Evolutionary conservation across 2,113 vertebrate genomes (phyloP).

Genomic region (Lagopus muta): DNA sequence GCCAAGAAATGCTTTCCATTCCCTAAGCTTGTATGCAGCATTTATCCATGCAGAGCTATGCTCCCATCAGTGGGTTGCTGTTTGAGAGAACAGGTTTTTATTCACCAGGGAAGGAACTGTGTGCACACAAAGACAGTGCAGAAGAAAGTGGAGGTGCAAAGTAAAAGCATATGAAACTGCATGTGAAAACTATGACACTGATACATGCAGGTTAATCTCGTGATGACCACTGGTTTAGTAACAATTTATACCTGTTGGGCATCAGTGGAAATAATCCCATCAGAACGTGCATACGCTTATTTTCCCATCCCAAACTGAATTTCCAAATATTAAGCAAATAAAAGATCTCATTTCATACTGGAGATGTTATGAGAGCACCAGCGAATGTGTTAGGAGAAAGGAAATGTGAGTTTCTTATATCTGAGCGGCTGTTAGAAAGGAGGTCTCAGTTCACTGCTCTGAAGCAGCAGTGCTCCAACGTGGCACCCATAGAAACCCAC

Average conservation of each 20-base stretch:
- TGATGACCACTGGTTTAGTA: conserved; percentile 14
- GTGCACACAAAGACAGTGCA: background rate
- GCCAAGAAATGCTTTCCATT: conserved; percentile 22
- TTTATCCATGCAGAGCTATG: background rate
- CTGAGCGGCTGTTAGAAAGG: background rate
- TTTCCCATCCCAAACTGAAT: conserved; percentile 6
- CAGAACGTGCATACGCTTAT: background rate
- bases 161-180: rapidly evolving
- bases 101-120: background rate
- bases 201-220: background rate
- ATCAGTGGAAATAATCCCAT: background rate
- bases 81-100: rapidly evolving
- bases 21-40: background rate
- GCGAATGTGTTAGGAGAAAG: background rate
- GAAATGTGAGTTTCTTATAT: background rate
- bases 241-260: background rate
- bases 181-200: background rate
- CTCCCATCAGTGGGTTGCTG: background rate
- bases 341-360: background rate
- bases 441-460: background rate
- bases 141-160: background rate
- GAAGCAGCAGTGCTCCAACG: rapidly evolving
- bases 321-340: conserved; percentile 14
- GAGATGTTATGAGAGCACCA: background rate
- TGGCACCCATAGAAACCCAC: background rate